Base-by-base conservation (phyloP, 2,888 invertebrate species). In the Scaptomyza flava region DNA sequence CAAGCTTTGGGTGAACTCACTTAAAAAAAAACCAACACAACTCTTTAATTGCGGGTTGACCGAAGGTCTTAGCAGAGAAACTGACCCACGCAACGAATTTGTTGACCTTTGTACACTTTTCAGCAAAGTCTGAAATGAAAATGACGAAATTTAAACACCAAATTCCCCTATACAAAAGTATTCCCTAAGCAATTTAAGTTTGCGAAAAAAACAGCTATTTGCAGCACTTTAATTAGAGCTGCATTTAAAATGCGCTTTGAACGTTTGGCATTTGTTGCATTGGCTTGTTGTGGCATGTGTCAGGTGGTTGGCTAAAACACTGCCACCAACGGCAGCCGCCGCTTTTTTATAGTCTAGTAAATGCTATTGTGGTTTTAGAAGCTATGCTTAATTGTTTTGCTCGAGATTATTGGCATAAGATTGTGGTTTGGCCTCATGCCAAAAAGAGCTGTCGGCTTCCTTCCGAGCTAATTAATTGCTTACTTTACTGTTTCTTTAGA, bases 221-320 rank as follows among this genome's bases (percentile, higher is more conserved):
- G 41, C 42, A 64, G 56, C 65, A 72, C 65, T 79, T 87, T 84
- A 87, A 81, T 86, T 81, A 71, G 72, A 62, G 45, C 66, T 65
- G 33, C 53, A 72, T 72, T 72, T 68, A 52, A 61, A 52, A 57
- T 50, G 52, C 23, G 36, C 51, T 46, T 6, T 53, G 34, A 23
- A 23, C 47, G 47, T n/a, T 43, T 62, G 59, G 53, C 36, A 23
- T 58, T 64, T 72, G 43, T 50, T 50, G 63, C 50, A 31, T 48
- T 48, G 31, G 50, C 36, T 20, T 54, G 60, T 46, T 64, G 14
- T 38, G 71, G 68, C 77, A 52, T 77, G 68, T 63, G 74, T 54
- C 77, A 41, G 59, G 6, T 48, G 23, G 11, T 67, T 62, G 68
- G 62, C 74, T 62, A 67, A 67, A 41, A 65, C 48, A 36, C n/a